Evolutionary conservation across 2,888 invertebrate species (phyloP).

Genomic region (Morpho helenor): DNA sequence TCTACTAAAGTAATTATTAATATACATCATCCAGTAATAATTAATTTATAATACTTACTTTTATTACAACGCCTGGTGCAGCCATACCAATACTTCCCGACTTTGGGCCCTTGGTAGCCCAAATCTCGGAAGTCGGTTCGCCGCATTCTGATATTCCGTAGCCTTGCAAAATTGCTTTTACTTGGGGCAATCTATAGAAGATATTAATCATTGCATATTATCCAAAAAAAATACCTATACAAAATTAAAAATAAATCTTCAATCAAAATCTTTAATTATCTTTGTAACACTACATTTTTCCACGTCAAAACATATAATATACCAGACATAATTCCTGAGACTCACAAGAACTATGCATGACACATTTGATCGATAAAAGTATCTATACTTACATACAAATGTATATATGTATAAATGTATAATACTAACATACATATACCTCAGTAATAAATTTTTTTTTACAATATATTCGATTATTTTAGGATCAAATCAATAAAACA

Average conservation of each 20-base stretch:
- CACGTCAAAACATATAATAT: no score
- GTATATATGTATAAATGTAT: no score
- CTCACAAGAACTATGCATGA: not conserved
- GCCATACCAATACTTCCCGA: constrained; percentile 58
- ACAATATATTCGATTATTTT: no score
- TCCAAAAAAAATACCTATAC: no score
- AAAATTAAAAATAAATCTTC: no score
- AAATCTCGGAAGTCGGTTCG: constrained; percentile 54
- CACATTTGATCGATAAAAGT: not conserved
- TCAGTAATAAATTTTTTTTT: no score
- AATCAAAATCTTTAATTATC: no score
- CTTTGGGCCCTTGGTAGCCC: constrained; percentile 50
- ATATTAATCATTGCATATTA: not conserved
- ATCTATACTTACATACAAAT: not conserved
- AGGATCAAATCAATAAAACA: no score
- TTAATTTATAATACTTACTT: constrained; percentile 34
- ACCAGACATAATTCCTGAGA: not conserved
- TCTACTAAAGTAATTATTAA: not conserved
- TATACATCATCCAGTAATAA: not conserved
- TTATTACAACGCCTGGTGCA: constrained; percentile 52
- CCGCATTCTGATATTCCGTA: constrained; percentile 65
- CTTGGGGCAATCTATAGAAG: constrained; percentile 5
- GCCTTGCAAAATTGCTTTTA: constrained; percentile 42
- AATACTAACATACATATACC: no score
- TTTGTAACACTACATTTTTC: no score